A percentile compares a stretch with the other conserved stretches of the same genome.
These are phyloP conservation scores for Cyaniris semiargus DNA, from an alignment of 2,888 invertebrate genomes.

Conservation along the genomic window DNA sequence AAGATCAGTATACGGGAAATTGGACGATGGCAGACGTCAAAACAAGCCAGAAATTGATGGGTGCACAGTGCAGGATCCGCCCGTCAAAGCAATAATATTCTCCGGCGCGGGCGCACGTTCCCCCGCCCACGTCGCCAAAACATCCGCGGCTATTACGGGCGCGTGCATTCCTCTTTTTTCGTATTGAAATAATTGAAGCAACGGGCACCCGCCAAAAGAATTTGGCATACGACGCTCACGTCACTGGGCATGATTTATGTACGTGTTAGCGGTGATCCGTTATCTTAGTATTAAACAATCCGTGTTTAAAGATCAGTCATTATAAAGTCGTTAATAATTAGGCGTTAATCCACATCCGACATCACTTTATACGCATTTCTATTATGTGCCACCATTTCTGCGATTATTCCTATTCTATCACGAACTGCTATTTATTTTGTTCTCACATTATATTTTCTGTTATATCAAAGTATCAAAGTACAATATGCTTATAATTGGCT, in stretches of 20 bases:
- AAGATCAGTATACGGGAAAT: constrained; percentile 15
- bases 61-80: constrained; percentile 30
- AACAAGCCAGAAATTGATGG: constrained; percentile 35
- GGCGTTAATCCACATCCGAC: neutral
- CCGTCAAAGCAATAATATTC: constrained; percentile 31
- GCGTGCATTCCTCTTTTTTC: constrained; percentile 69
- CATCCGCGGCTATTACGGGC: constrained; percentile 72
- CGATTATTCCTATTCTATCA: neutral
- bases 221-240: constrained; percentile 44
- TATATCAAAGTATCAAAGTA: neutral
- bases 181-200: constrained; percentile 64
- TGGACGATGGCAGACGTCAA: constrained; percentile 30
- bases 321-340: neutral
- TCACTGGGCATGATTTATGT: constrained; percentile 33
- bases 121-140: constrained; percentile 58
- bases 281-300: neutral
- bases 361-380: neutral
- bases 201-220: constrained; percentile 61
- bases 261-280: neutral
- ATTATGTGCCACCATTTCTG: neutral
- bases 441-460: neutral
- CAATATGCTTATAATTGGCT: constrained; percentile 21
- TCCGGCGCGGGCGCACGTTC: neutral
- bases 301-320: neutral
- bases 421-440: neutral